These are phyloP conservation scores for Chymomyza fuscimana DNA, from an alignment of 2,888 invertebrate species.

Conservation along the genomic window DNA sequence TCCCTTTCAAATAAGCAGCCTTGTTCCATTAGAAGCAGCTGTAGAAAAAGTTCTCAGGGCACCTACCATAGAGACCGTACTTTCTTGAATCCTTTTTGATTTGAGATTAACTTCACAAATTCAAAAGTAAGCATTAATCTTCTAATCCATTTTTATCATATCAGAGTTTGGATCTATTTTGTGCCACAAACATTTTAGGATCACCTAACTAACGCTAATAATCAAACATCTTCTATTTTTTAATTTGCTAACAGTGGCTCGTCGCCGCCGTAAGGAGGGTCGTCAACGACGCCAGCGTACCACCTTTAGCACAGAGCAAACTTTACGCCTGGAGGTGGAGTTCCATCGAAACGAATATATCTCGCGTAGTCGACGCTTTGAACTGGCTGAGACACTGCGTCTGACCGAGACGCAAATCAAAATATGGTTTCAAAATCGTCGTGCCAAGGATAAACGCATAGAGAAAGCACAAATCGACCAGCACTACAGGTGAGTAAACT, in stretches of 20 bases:
- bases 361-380: slow-evolving; percentile 90
- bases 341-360: slow-evolving; percentile 96
- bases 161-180: too few species aligned
- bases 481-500: slow-evolving; percentile 88
- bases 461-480: slow-evolving; percentile 97
- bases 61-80: too few species aligned
- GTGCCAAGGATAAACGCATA: slow-evolving; percentile 97
- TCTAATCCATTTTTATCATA: too few species aligned
- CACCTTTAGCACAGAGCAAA: slow-evolving; percentile 96
- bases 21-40: too few species aligned
- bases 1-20: too few species aligned
- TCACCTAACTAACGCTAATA: too few species aligned
- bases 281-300: slow-evolving; percentile 94
- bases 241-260: slow-evolving; percentile 84
- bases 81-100: too few species aligned
- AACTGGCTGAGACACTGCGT: slow-evolving; percentile 86
- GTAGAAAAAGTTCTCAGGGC: too few species aligned
- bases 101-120: too few species aligned
- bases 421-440: slow-evolving; percentile 95
- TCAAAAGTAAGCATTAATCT: too few species aligned
- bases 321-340: slow-evolving; percentile 92
- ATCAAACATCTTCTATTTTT: not conserved
- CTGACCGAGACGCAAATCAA: slow-evolving; percentile 91
- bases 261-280: slow-evolving; percentile 91
- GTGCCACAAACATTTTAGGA: not conserved